Percentiles rank a stretch among this genome's conserved stretches.
Evolutionary conservation across 2,888 invertebrate genomes (phyloP).

Genomic region (Andricus quercusramuli): DNA sequence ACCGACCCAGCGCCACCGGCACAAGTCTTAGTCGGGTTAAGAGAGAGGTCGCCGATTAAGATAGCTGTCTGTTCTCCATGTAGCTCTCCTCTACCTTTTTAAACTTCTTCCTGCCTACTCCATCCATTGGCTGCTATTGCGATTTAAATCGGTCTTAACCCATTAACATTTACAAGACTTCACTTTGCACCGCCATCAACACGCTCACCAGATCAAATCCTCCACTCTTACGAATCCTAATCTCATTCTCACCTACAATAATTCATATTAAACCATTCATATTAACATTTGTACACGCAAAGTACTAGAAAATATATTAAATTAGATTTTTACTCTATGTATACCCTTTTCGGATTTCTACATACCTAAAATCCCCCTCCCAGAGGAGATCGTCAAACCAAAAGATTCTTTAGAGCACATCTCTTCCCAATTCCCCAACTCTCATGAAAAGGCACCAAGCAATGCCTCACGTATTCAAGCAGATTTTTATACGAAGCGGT

Average conservation of each 20-base stretch:
- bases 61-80: constrained; percentile 66
- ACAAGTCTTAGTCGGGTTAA: constrained; percentile 64
- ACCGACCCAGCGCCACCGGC: constrained; percentile 56
- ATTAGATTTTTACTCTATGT: too few species aligned
- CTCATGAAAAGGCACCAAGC: too few species aligned
- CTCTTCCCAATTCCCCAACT: too few species aligned
- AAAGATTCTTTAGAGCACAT: too few species aligned
- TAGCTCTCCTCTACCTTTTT: constrained; percentile 47
- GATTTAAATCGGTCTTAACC: constrained; percentile 32
- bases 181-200: constrained; percentile 24
- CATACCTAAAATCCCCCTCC: too few species aligned
- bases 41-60: constrained; percentile 73
- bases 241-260: neutral
- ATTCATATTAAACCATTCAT: neutral
- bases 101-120: constrained; percentile 47
- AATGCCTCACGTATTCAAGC: too few species aligned
- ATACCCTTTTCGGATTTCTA: too few species aligned
- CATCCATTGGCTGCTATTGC: constrained; percentile 23
- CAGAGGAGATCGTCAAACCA: too few species aligned
- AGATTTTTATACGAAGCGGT: too few species aligned
- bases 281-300: neutral
- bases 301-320: too few species aligned
- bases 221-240: constrained; percentile 5
- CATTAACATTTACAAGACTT: constrained; percentile 30
- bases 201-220: constrained; percentile 9